Conservation (phyloP, 2,888 invertebrate genomes). For the Amorpha juglandis region DNA sequence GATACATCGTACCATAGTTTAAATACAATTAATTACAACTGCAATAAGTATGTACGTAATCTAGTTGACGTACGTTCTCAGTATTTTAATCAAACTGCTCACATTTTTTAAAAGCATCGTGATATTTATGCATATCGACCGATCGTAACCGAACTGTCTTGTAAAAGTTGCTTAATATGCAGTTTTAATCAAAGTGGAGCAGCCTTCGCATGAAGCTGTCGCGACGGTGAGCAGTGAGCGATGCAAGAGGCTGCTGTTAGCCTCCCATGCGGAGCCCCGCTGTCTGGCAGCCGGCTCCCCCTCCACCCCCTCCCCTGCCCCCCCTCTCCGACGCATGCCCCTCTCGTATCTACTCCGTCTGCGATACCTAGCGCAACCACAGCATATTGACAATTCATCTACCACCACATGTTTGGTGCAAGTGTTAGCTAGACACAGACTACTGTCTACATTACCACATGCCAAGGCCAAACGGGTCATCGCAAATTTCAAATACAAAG, state of each 20-base stretch:
- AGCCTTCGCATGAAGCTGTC: slow-evolving; percentile 74
- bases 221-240: slow-evolving; percentile 73
- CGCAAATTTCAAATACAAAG: slow-evolving; percentile 7
- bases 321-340: slow-evolving; percentile 44
- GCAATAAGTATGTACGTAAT: not conserved
- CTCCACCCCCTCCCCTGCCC: slow-evolving; percentile 44
- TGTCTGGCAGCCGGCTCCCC: slow-evolving; percentile 77
- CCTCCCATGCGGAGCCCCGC: slow-evolving; percentile 84
- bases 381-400: slow-evolving; percentile 69
- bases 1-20: no score
- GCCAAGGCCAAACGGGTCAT: slow-evolving; percentile 50
- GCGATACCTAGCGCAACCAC: slow-evolving; percentile 72
- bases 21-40: no score
- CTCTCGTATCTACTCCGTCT: slow-evolving; percentile 48
- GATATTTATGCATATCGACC: slow-evolving; percentile 45
- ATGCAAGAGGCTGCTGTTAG: slow-evolving; percentile 80
- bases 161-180: slow-evolving; percentile 59
- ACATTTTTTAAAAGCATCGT: slow-evolving; percentile 20
- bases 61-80: not conserved
- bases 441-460: slow-evolving; percentile 49
- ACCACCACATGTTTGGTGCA: slow-evolving; percentile 56
- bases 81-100: not conserved
- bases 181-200: slow-evolving; percentile 76
- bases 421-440: slow-evolving; percentile 30
- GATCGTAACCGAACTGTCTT: slow-evolving; percentile 46